These are phyloP conservation scores for Mongoloraphidia duomilia DNA, from an alignment of 2,888 invertebrate genomes.

Conservation along the genomic window DNA sequence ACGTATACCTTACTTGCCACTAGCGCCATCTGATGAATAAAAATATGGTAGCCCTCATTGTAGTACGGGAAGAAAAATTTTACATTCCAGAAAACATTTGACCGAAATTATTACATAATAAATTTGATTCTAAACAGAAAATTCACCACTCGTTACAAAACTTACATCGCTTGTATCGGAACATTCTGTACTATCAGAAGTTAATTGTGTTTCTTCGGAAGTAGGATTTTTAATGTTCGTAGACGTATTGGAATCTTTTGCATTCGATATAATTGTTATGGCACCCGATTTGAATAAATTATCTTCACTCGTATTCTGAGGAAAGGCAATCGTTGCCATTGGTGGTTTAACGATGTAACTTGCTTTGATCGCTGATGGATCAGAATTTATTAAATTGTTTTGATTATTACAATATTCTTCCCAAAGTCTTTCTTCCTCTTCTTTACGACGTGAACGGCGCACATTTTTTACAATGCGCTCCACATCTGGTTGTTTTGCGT, in stretches of 20 bases:
- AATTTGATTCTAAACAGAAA: too few relatives aligned
- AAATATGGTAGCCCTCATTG: too few relatives aligned
- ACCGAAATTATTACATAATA: too few relatives aligned
- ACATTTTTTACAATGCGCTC: constrained; percentile 29
- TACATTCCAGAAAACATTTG: too few relatives aligned
- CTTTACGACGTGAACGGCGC: constrained; percentile 29
- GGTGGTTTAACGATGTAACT: constrained; percentile 1
- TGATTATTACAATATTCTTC: constrained; percentile 15
- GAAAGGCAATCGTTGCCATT: background rate
- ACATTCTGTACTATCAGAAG: too few relatives aligned
- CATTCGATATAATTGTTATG: constrained; percentile 3
- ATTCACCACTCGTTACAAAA: too few relatives aligned
- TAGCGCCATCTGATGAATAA: too few relatives aligned
- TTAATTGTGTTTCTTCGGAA: too few relatives aligned
- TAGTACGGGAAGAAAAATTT: too few relatives aligned
- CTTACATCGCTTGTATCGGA: too few relatives aligned
- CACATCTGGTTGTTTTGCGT: constrained; percentile 28
- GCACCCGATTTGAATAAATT: constrained; percentile 5
- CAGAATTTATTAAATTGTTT: background rate
- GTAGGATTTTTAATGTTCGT: background rate
- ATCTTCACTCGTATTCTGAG: background rate
- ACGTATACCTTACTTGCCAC: too few relatives aligned
- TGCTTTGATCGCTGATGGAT: background rate
- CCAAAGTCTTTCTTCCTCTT: constrained; percentile 33
- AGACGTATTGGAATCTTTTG: background rate